Evolutionary conservation across 53 echinoderm and acorn worm genomes (phyloP).

Genomic region (Crossaster papposus): DNA sequence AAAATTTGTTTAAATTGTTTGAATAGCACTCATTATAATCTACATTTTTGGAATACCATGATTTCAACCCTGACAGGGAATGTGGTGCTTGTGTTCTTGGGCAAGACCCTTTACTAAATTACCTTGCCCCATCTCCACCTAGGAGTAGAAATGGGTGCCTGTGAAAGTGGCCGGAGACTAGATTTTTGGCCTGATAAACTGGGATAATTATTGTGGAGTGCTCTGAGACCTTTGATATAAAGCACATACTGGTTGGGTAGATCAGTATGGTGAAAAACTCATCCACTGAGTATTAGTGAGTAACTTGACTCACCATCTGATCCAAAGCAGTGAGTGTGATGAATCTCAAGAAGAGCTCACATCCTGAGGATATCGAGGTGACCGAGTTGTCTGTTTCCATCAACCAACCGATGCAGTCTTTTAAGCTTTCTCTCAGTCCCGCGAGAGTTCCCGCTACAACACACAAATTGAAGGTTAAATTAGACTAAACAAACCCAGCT

Average conservation of each 20-base stretch:
- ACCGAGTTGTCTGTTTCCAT: slow-evolving; percentile 93
- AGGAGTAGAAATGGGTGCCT: too few relatives aligned
- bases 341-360: slow-evolving; percentile 96
- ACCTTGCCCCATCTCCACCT: too few relatives aligned
- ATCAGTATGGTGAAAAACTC: neutral
- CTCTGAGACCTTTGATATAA: too few relatives aligned
- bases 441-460: slow-evolving; percentile 84
- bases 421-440: slow-evolving; percentile 76
- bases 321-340: slow-evolving; percentile 93
- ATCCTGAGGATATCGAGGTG: slow-evolving; percentile 94
- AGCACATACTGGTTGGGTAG: neutral
- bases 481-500: neutral
- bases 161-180: too few relatives aligned
- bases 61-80: too few relatives aligned
- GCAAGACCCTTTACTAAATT: too few relatives aligned
- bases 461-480: neutral
- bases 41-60: too few relatives aligned
- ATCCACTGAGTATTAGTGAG: neutral
- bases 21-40: too few relatives aligned
- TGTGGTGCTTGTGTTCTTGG: neutral
- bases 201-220: too few relatives aligned
- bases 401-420: slow-evolving; percentile 87
- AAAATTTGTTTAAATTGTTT: neutral
- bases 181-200: too few relatives aligned
- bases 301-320: slow-evolving; percentile 67